Percentiles rank a stretch among this genome's conserved stretches.
These are phyloP conservation scores for Eumaeus atala DNA, from an alignment of 1,140 invertebrate species.

Conservation along the genomic window DNA sequence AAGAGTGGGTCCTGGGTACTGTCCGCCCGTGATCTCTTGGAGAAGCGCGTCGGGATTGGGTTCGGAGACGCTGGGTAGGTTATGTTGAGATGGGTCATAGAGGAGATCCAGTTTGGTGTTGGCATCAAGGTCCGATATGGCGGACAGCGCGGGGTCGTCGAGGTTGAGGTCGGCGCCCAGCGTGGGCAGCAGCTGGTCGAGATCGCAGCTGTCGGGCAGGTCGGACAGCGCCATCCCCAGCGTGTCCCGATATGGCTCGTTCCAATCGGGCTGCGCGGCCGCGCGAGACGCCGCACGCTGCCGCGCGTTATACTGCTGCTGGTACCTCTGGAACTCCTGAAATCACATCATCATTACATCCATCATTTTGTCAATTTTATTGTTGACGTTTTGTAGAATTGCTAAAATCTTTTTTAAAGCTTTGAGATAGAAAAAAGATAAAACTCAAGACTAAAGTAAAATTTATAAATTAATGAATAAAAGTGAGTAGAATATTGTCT, in stretches of 20 bases:
- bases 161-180: constrained; percentile 73
- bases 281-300: constrained; percentile 66
- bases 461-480: no score
- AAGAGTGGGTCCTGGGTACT: constrained; percentile 30
- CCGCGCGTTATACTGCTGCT: constrained; percentile 77
- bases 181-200: constrained; percentile 78
- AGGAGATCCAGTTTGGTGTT: constrained; percentile 62
- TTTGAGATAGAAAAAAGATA: no score
- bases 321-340: constrained; percentile 77
- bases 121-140: constrained; percentile 71
- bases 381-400: no score
- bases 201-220: constrained; percentile 68
- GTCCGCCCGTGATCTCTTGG: constrained; percentile 49
- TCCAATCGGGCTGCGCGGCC: constrained; percentile 50
- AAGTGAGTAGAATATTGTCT: neutral
- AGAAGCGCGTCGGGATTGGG: constrained; percentile 47
- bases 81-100: constrained; percentile 37
- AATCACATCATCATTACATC: constrained; percentile 31
- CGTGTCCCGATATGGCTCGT: constrained; percentile 59
- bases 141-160: constrained; percentile 58
- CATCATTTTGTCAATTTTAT: no score
- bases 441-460: no score
- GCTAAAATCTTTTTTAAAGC: no score
- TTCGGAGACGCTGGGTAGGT: constrained; percentile 26
- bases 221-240: constrained; percentile 49